Evolutionary conservation across 2,888 invertebrate species (phyloP).

Genomic region (Ophioninae sp.): DNA sequence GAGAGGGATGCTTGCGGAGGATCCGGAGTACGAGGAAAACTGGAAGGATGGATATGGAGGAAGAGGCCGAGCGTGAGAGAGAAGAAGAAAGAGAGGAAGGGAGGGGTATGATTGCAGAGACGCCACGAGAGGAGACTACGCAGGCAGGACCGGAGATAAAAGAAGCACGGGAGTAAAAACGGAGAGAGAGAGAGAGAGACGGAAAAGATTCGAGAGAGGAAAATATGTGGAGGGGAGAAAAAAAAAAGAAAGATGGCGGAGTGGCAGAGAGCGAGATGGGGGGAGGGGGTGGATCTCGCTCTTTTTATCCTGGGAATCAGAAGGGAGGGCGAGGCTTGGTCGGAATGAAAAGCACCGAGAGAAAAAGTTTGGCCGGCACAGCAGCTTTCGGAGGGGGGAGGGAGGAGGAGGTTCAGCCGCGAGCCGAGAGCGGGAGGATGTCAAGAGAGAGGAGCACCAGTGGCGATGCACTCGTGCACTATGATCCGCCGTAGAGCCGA

Average conservation of each 20-base stretch:
- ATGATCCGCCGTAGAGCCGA: slow-evolving; percentile 66
- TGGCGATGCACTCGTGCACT: slow-evolving; percentile 67
- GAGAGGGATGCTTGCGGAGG: slow-evolving; percentile 53
- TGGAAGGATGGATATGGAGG: slow-evolving; percentile 30
- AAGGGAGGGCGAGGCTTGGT: slow-evolving; percentile 24
- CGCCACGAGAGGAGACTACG: too few species aligned
- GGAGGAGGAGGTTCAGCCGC: slow-evolving; percentile 34
- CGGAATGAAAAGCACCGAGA: slow-evolving; percentile 62
- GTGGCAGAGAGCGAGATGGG: slow-evolving; percentile 6
- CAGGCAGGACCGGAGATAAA: slow-evolving; percentile 57
- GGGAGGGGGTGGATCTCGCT: slow-evolving; percentile 17
- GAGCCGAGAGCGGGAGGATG: slow-evolving; percentile 27
- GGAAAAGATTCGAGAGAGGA: slow-evolving; percentile 47
- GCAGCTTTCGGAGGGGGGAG: too few species aligned
- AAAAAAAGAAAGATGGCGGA: slow-evolving; percentile 32
- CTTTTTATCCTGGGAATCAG: slow-evolving; percentile 27
- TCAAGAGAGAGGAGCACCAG: slow-evolving; percentile 26
- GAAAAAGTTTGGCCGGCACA: slow-evolving; percentile 76
- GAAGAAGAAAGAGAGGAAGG: too few species aligned
- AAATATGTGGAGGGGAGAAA: slow-evolving; percentile 55
- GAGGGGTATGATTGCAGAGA: slow-evolving; percentile 39
- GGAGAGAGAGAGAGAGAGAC: slow-evolving; percentile 42
- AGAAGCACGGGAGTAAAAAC: slow-evolving; percentile 53
- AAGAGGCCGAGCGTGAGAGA: slow-evolving; percentile 27
- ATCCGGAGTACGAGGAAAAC: slow-evolving; percentile 26